phyloP scores from a whole-genome alignment of 2,113 vertebrate genomes.

The Zosterops borbonicus region DNA sequence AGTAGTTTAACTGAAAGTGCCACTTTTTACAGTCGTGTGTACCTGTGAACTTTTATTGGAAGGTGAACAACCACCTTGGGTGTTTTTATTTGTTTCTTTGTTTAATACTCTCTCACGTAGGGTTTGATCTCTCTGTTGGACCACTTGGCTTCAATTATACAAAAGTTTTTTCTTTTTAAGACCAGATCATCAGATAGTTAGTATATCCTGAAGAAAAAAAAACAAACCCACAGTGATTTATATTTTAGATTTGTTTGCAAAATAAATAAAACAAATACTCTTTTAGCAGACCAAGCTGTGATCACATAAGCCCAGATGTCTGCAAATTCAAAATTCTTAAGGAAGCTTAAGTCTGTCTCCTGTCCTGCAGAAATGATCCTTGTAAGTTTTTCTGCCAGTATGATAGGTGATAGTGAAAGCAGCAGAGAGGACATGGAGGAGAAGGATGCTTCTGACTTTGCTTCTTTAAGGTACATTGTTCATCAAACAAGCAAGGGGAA shows the following conservation, averaged over 20 bases:
- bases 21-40: neutral
- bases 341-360: slow-evolving; percentile 15
- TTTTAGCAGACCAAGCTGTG: neutral
- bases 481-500: slow-evolving; percentile 8
- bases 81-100: neutral
- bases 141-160: neutral
- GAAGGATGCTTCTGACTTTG: neutral
- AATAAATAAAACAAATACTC: slow-evolving; percentile 33
- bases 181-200: neutral
- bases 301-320: neutral
- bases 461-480: slow-evolving; percentile 26
- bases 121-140: neutral
- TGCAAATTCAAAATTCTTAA: neutral
- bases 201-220: neutral
- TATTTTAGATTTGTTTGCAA: neutral
- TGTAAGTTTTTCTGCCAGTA: neutral
- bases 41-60: neutral
- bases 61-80: neutral
- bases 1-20: neutral
- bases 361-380: neutral
- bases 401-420: neutral
- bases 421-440: neutral
- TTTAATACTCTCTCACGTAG: neutral
- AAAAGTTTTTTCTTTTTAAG: neutral
- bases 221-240: neutral